Evolutionary conservation across 2,888 invertebrate genomes (phyloP).

Genomic region (Lobophora halterata): DNA sequence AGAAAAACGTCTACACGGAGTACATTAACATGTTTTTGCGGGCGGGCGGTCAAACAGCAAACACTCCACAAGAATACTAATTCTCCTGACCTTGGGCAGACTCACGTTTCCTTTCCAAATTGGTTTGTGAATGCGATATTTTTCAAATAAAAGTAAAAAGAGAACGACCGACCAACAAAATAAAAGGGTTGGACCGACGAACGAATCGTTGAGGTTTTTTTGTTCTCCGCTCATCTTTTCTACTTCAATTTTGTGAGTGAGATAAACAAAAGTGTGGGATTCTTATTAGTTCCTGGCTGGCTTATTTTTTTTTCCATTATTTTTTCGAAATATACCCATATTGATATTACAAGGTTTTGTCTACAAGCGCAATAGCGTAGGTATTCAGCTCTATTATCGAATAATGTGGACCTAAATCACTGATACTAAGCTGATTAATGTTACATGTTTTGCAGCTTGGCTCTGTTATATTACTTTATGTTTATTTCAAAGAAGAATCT

Average conservation of each 20-base stretch:
- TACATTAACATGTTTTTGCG: slow-evolving; percentile 74
- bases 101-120: slow-evolving; percentile 81
- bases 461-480: slow-evolving; percentile 4
- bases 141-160: slow-evolving; percentile 78
- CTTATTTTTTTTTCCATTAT: slow-evolving; percentile 11
- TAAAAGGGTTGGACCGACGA: slow-evolving; percentile 68
- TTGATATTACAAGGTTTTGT: slow-evolving; percentile 1
- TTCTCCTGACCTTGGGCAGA: slow-evolving; percentile 73
- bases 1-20: slow-evolving; percentile 64
- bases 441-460: slow-evolving; percentile 13
- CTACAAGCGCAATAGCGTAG: slow-evolving; percentile 8
- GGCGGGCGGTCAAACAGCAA: slow-evolving; percentile 71
- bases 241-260: slow-evolving; percentile 53
- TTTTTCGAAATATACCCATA: slow-evolving; percentile 1
- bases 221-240: slow-evolving; percentile 60
- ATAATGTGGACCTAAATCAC: slow-evolving; percentile 16
- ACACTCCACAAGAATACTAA: slow-evolving; percentile 76
- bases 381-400: slow-evolving; percentile 13
- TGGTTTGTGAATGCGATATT: slow-evolving; percentile 78
- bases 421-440: slow-evolving; percentile 15
- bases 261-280: slow-evolving; percentile 31
- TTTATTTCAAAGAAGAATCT: no score
- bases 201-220: slow-evolving; percentile 67
- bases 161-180: slow-evolving; percentile 61
- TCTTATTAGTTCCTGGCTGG: slow-evolving; percentile 39